Evolutionary conservation across 2,797 vertebrate genomes (phyloP).

Genomic region (Nannoperca australis): DNA sequence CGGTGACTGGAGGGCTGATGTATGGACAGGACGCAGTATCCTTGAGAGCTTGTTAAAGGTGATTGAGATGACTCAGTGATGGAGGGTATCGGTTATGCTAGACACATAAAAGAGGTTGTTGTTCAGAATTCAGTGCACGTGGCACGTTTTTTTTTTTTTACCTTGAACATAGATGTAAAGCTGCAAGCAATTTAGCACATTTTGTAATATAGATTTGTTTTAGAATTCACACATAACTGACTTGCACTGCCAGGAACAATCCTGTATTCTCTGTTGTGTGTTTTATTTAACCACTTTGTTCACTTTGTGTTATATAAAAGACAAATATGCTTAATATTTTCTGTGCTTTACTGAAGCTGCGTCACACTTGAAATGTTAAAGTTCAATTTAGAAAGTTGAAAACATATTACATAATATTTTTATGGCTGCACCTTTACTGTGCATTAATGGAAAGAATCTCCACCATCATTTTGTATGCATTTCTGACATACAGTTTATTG

Average conservation of each 20-base stretch:
- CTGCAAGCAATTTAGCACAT: neutral
- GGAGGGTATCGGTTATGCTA: slow-evolving; percentile 51
- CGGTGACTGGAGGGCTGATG: slow-evolving; percentile 73
- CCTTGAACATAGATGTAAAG: neutral
- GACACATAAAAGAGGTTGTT: slow-evolving; percentile 48
- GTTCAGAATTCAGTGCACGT: slow-evolving; percentile 50
- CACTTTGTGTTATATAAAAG: neutral
- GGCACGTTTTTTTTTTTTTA: slow-evolving; percentile 13
- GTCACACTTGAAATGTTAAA: neutral
- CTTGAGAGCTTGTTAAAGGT: slow-evolving; percentile 85
- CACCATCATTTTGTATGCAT: neutral
- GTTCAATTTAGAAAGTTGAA: too few relatives aligned
- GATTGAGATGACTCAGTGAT: slow-evolving; percentile 74
- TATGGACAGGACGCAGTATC: slow-evolving; percentile 70
- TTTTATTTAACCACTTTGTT: neutral
- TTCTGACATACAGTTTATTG: neutral
- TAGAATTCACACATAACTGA: neutral
- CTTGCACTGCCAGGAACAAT: neutral
- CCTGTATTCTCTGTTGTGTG: neutral
- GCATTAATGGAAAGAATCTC: neutral
- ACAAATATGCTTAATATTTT: neutral
- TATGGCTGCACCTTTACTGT: neutral
- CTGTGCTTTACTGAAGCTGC: neutral
- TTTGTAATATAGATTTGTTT: neutral
- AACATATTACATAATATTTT: neutral